Base-by-base conservation (phyloP, 2,113 vertebrate genomes). In the Otolemur garnettii region DNA sequence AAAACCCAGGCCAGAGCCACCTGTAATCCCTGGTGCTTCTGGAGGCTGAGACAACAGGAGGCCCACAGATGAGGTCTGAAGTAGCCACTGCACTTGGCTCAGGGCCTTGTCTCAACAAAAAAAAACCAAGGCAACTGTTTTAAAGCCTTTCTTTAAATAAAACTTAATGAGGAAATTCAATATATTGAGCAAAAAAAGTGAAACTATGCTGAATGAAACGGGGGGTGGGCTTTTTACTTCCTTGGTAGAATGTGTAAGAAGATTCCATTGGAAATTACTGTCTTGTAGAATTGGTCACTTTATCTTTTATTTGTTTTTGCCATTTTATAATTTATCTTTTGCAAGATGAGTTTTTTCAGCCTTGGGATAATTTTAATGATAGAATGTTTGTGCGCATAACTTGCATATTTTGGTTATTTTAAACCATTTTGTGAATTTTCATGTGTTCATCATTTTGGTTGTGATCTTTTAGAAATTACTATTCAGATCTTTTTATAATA, bases 331-430 rank as follows among this genome's bases (percentile, higher is more conserved):
- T 95, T 89, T 96, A 42, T 88, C 38, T 82, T 75, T 94, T 30
- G 2, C 17, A 68, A 26, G 33, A 22, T 55, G 5, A 64, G 2
- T 93, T 93, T 90, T 93, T 92, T 71, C 45, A 78, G 57, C 90
- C 26, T 82, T 86, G 5, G 33, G 24, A 3, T 78, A 72, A 57
- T 81, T 94, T 91, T 94, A 85, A 21, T 88, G 18, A 42, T 57
- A 66, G 77, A 91, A 71, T 91, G 60, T 97, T 79, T 95, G 7
- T 60, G 0, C 84, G 59, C 75, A 10, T 77, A 69, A 69, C n/a
- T 78, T 94, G 60, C 17, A 57, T 93, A 18, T 87, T 68, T 93
- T 87, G 28, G 12, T 93, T 74, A 42, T 93, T 91, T 86, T 88
- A 11, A 87, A 28, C 2, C 6, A 4, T 83, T 94, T 45, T 80